Conservation (phyloP, 2,888 invertebrate genomes). For the Drosophila aldrichi region DNA sequence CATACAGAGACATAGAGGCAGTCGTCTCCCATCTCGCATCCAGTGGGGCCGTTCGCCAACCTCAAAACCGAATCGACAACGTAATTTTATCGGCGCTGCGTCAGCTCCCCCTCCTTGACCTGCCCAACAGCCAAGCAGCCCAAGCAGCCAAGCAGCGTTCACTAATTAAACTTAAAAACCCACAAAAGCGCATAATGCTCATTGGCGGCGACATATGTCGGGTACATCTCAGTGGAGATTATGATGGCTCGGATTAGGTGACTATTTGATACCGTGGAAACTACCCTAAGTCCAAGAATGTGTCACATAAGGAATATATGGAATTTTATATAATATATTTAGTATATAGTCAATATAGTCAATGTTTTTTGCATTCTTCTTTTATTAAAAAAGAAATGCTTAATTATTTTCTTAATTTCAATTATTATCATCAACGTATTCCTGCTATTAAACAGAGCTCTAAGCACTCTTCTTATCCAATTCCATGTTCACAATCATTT, state of each 20-base stretch:
- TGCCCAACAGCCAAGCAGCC: background rate
- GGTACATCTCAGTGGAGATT: constrained; percentile 18
- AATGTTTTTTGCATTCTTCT: too few relatives aligned
- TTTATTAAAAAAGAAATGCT: too few relatives aligned
- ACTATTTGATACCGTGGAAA: constrained; percentile 15
- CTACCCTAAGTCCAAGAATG: background rate
- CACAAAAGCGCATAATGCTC: constrained; percentile 55
- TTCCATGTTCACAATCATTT: too few relatives aligned
- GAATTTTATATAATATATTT: background rate
- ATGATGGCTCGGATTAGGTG: constrained; percentile 10
- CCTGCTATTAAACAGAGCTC: too few relatives aligned
- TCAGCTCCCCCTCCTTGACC: constrained; percentile 30
- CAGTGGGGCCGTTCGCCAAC: constrained; percentile 35
- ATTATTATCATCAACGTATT: too few relatives aligned
- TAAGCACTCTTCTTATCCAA: too few relatives aligned
- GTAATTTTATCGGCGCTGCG: constrained; percentile 47
- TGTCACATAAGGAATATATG: background rate
- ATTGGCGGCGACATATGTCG: constrained; percentile 31
- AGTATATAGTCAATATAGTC: too few relatives aligned
- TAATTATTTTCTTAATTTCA: too few relatives aligned
- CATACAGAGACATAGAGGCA: background rate
- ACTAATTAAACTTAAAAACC: constrained; percentile 72
- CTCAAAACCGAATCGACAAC: constrained; percentile 59
- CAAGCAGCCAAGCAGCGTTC: constrained; percentile 5
- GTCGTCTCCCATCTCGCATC: background rate